Conservation (phyloP, 2,797 vertebrate species). For the Syngnathus acus region DNA sequence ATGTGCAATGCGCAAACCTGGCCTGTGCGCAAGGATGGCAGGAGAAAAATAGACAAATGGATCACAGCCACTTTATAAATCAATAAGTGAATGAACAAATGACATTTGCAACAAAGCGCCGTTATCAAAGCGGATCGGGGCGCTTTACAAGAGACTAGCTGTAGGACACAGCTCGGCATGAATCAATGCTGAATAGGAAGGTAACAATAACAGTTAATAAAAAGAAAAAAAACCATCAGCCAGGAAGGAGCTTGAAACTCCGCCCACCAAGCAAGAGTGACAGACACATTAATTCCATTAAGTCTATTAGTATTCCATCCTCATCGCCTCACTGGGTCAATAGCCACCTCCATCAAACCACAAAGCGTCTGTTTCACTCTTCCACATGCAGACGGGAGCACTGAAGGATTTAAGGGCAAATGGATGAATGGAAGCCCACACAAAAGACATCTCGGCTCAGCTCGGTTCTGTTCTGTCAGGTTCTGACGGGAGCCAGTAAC, state of each 20-base stretch:
- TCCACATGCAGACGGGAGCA: conserved; percentile 28
- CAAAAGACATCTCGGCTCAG: neutral
- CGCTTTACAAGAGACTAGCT: conserved; percentile 12
- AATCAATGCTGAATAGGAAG: neutral
- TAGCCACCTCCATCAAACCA: conserved; percentile 56
- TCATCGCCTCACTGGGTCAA: conserved; percentile 47
- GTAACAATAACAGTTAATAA: neutral
- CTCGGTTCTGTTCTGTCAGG: neutral
- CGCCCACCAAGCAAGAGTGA: conserved; percentile 43
- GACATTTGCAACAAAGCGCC: conserved; percentile 28
- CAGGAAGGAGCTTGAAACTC: conserved; percentile 28
- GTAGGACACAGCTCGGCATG: neutral
- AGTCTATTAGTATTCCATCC: conserved; percentile 60
- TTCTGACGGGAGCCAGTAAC: neutral
- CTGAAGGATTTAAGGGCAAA: conserved; percentile 18
- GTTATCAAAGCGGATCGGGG: conserved; percentile 35
- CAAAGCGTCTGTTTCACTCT: conserved; percentile 30
- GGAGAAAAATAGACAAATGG: conserved; percentile 39
- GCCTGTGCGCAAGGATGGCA: conserved; percentile 18
- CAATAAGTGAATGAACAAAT: conserved; percentile 47
- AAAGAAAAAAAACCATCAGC: conserved; percentile 20
- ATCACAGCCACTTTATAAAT: conserved; percentile 59
- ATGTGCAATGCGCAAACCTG: conserved; percentile 23
- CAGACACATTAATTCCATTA: conserved; percentile 67
- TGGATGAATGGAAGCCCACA: conserved; percentile 29